Conservation (phyloP, 1,140 invertebrate genomes). For the Drosophila aff. region DNA sequence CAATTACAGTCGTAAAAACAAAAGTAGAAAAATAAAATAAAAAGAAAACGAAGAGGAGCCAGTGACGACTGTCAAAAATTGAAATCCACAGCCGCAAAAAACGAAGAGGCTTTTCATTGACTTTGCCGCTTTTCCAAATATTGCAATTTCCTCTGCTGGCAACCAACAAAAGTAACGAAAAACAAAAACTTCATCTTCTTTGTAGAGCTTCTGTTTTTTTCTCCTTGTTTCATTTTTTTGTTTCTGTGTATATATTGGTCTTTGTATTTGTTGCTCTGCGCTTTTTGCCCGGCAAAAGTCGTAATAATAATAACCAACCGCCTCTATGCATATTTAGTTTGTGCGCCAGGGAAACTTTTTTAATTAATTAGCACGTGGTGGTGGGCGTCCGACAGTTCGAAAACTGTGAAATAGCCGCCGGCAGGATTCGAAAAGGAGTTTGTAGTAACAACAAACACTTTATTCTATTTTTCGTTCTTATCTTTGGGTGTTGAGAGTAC, state of each 20-base stretch:
- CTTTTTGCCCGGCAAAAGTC: conserved; percentile 1
- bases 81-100: conserved; percentile 50
- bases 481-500: not conserved
- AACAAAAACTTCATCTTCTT: conserved; percentile 43
- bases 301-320: conserved; percentile 50
- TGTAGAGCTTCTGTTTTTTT: not conserved
- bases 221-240: not conserved
- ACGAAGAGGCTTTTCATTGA: conserved; percentile 34
- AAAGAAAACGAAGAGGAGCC: not conserved
- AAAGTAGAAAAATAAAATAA: conserved; percentile 23
- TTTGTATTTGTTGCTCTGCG: conserved; percentile 17
- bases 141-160: conserved; percentile 13
- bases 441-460: not conserved
- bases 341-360: conserved; percentile 63
- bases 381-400: conserved; percentile 1
- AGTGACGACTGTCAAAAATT: conserved; percentile 46
- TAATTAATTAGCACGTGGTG: conserved; percentile 78
- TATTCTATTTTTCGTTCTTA: not conserved
- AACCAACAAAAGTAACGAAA: conserved; percentile 2
- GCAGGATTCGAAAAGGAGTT: conserved; percentile 13
- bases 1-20: conserved; percentile 70
- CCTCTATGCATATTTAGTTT: conserved; percentile 64
- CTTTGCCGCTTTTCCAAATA: conserved; percentile 37
- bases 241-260: conserved; percentile 8
- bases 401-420: conserved; percentile 30